Evolutionary conservation across 2,797 vertebrate species (phyloP), one percentile per base, ranked within the genome.

Genomic region (Melanotaenia parkinsoni): DNA sequence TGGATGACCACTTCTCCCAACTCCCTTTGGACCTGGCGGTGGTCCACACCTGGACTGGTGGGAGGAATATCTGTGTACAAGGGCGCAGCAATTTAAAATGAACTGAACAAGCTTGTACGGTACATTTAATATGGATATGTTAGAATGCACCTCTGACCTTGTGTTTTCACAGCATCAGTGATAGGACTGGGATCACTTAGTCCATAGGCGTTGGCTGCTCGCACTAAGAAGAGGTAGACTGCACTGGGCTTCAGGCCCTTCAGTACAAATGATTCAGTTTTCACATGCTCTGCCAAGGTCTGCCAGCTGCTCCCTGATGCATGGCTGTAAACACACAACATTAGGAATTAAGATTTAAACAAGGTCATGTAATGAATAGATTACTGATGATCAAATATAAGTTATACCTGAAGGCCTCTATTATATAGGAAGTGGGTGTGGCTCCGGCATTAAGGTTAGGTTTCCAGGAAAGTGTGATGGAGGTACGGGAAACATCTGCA

Each of bases 231-330:
- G 67, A 99, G 96, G 94, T 99, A 99, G 94, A 99, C 96, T 45
- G 96, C 97, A 43, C 96, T 98, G 79, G 98, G 95, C 92, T 96
- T 98, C 87, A 99, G 95, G 79, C 95, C 95, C 94, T 97, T 99
- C 80, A 98, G 87, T 57, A 97, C 92, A 85, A 95, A 98, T 63
- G 93, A 95, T 92, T 99, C 97, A 0, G 93, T 96, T 95, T 96
- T 98, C 92, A 99, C 97, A 75, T 98, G 97, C 84, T 99, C 97
- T 20, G 96, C 97, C 84, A 99, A 95, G 0, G 98, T 99, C 93
- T 97, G 97, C 98, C 98, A 99, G 92, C 96, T 99, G 94, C 98
- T 99, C 30, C 98, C 98, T 67, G 97, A 97, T 38, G 97, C 96
- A 74, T 99, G 97, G 91, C 98, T 99, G 84, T 35, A 50, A 63